Percentiles rank a stretch among this genome's conserved stretches.
phyloP scores from a whole-genome alignment of 2,113 vertebrate genomes.

The Bos indicus region DNA sequence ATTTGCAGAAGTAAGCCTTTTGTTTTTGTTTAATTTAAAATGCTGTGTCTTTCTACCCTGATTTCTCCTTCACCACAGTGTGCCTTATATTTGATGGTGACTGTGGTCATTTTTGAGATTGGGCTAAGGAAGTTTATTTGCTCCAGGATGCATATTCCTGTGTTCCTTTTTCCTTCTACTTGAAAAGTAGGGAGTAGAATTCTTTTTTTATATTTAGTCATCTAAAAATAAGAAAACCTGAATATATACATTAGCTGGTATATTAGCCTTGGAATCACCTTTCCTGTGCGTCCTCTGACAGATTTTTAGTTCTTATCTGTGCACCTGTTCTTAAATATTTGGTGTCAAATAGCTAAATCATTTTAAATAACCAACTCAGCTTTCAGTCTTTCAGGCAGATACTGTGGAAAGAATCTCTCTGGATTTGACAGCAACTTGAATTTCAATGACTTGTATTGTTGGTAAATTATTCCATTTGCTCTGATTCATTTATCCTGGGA shows the following conservation, averaged over 20 bases:
- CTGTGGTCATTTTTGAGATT: background rate
- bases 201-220: background rate
- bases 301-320: background rate
- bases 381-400: conserved; percentile 22
- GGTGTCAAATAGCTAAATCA: background rate
- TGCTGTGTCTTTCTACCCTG: background rate
- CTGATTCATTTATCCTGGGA: background rate
- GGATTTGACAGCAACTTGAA: conserved; percentile 15
- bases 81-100: background rate
- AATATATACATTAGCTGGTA: background rate
- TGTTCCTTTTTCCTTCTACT: background rate
- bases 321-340: background rate
- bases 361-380: background rate
- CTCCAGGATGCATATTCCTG: background rate
- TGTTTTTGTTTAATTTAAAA: background rate
- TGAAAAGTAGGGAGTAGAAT: background rate
- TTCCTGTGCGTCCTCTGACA: background rate
- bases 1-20: background rate
- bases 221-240: background rate
- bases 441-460: conserved; percentile 16
- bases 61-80: background rate
- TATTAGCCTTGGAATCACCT: background rate
- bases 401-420: background rate
- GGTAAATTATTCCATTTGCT: conserved; percentile 30
- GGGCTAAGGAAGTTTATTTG: background rate